Evolutionary conservation across 2,797 vertebrate genomes (phyloP).

Genomic region (Parotocinclus haroldoi): DNA sequence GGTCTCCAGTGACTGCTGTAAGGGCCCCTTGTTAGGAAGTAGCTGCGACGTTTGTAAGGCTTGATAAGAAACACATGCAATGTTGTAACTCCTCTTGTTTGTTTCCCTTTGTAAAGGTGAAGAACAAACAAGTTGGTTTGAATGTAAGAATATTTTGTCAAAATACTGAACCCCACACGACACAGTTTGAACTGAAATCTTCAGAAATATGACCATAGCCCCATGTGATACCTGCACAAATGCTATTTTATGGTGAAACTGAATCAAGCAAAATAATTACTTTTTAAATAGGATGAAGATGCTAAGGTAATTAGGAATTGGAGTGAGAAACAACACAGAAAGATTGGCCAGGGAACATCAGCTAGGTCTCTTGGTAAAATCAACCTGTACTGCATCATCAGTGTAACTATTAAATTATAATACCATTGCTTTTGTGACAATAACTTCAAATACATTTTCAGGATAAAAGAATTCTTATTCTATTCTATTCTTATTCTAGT

Average conservation of each 20-base stretch:
- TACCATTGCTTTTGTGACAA: constrained; percentile 7
- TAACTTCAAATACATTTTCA: not conserved
- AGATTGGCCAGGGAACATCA: too few relatives aligned
- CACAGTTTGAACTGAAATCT: constrained; percentile 45
- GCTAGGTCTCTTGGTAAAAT: too few relatives aligned
- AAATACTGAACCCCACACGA: constrained; percentile 50
- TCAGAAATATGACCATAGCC: constrained; percentile 31
- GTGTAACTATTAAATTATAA: constrained; percentile 18
- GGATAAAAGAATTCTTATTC: not conserved
- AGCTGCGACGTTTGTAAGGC: constrained; percentile 46
- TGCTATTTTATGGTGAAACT: constrained; percentile 40
- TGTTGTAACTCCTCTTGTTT: constrained; percentile 48
- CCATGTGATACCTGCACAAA: constrained; percentile 37
- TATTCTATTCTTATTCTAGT: too few relatives aligned
- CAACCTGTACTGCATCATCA: constrained; percentile 4
- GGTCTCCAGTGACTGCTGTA: constrained; percentile 22
- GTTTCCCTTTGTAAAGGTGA: constrained; percentile 49
- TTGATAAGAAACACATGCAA: constrained; percentile 57
- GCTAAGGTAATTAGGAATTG: too few relatives aligned
- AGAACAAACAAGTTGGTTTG: constrained; percentile 54
- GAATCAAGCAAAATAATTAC: not conserved
- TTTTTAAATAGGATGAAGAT: too few relatives aligned
- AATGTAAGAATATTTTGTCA: constrained; percentile 53
- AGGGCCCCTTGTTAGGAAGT: constrained; percentile 29
- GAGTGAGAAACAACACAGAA: too few relatives aligned